Conservation (phyloP, 2,888 invertebrate genomes). For the Oxystoma pomonae region DNA sequence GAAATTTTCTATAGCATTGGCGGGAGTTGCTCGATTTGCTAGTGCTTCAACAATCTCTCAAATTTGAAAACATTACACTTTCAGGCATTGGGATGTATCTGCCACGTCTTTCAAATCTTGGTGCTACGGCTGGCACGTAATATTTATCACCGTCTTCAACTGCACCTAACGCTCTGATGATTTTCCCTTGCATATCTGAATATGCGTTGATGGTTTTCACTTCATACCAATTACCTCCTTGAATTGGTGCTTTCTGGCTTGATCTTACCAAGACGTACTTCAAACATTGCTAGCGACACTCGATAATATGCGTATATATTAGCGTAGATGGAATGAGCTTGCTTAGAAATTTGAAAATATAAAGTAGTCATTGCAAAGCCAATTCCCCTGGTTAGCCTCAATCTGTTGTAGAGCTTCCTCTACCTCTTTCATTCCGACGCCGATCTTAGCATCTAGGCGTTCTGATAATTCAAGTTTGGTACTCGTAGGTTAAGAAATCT, state of each 20-base stretch:
- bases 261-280: neutral
- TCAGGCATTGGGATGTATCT: neutral
- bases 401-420: neutral
- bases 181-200: neutral
- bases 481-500: too few relatives aligned
- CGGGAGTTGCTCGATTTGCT: too few relatives aligned
- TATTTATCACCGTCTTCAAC: neutral
- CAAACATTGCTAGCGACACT: neutral
- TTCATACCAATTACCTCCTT: too few relatives aligned
- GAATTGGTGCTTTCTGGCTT: neutral
- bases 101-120: neutral
- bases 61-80: neutral
- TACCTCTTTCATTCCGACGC: conserved; percentile 10
- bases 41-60: too few relatives aligned
- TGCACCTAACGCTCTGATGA: neutral
- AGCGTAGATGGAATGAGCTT: neutral
- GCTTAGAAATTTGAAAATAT: neutral
- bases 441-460: neutral
- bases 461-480: too few relatives aligned
- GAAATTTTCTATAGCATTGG: too few relatives aligned
- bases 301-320: neutral
- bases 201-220: neutral
- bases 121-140: neutral
- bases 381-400: neutral
- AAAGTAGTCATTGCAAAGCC: neutral